Conservation (phyloP, 2,113 vertebrate species). For the Baryphthengus martii region DNA sequence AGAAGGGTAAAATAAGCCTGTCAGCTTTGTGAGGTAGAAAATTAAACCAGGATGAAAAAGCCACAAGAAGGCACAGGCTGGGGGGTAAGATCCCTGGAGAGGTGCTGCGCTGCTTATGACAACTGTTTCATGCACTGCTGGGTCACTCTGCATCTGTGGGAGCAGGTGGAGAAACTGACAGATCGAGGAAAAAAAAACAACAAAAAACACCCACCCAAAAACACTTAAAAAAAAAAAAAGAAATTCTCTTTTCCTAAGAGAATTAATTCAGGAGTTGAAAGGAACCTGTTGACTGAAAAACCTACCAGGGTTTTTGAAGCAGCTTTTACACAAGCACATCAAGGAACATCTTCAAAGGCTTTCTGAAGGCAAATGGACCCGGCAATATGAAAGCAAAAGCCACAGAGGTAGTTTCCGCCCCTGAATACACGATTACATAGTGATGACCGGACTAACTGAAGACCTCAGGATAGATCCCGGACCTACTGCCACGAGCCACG, state of each 20-base stretch:
- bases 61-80: not conserved
- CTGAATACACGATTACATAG: fast-evolving
- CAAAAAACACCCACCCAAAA: too few species aligned
- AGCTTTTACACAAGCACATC: too few species aligned
- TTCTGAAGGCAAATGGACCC: fast-evolving
- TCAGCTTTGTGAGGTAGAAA: not conserved
- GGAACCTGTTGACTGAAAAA: not conserved
- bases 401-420: fast-evolving
- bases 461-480: not conserved
- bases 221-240: not conserved
- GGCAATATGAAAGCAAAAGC: not conserved
- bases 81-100: not conserved
- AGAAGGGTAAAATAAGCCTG: not conserved
- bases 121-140: not conserved
- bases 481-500: fast-evolving
- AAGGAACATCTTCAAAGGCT: not conserved
- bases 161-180: constrained; percentile 19
- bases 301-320: not conserved
- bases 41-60: not conserved
- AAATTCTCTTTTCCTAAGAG: not conserved
- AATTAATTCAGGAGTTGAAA: not conserved
- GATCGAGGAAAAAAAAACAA: not conserved
- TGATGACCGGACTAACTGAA: fast-evolving
- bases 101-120: not conserved
- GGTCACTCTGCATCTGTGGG: not conserved